phyloP scores from a whole-genome alignment of 2,888 invertebrate genomes.

The Melikaiella ostensackeni region DNA sequence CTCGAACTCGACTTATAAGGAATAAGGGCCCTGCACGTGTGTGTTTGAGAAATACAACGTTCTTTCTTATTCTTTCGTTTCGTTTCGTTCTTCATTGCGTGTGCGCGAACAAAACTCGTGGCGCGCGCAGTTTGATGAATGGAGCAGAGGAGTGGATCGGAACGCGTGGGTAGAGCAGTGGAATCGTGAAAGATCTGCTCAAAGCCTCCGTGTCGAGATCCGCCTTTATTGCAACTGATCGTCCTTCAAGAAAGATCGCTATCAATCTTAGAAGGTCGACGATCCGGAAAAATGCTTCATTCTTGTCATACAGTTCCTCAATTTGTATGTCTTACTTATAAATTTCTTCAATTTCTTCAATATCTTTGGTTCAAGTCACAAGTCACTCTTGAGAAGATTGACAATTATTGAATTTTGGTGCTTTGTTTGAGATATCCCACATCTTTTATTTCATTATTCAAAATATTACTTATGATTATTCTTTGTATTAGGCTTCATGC shows the following conservation, averaged over 20 bases:
- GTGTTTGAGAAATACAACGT: slow-evolving; percentile 4
- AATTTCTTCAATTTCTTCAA: not conserved
- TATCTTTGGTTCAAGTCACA: not conserved
- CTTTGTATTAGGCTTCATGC: no score
- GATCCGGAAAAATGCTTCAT: slow-evolving; percentile 8
- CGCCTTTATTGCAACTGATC: slow-evolving; percentile 24
- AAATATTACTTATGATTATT: no score
- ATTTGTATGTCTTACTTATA: not conserved
- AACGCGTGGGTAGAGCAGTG: slow-evolving; percentile 38
- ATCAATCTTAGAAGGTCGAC: slow-evolving; percentile 13
- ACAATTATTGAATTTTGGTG: no score
- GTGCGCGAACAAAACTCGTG: slow-evolving; percentile 35
- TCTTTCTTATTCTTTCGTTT: not conserved
- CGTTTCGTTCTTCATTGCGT: slow-evolving; percentile 37
- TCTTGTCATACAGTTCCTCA: not conserved
- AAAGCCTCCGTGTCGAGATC: not conserved
- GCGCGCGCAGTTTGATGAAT: slow-evolving; percentile 37
- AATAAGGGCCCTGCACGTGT: slow-evolving; percentile 32
- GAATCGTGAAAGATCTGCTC: slow-evolving; percentile 28
- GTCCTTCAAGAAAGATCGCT: slow-evolving; percentile 28
- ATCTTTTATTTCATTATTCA: no score
- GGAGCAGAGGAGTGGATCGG: slow-evolving; percentile 26
- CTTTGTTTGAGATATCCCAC: no score
- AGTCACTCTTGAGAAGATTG: no score
- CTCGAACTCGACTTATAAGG: slow-evolving; percentile 38